phyloP scores from a whole-genome alignment of 1,140 invertebrate species.

The Trialeurodes vaporariorum region DNA sequence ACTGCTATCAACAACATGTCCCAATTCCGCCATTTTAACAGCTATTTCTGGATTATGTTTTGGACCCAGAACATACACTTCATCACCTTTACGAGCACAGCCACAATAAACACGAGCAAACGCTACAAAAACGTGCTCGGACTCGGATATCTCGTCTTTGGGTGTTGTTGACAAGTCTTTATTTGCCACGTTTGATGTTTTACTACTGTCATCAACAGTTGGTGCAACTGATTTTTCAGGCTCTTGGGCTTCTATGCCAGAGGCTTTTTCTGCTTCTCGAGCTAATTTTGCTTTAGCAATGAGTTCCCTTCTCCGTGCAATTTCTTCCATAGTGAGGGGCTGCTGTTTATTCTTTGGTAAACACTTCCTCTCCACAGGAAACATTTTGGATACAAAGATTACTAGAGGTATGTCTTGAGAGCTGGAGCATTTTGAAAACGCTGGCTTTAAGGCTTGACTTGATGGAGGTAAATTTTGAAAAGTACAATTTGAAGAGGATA shows the following conservation, averaged over 20 bases:
- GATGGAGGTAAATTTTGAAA: conserved; percentile 55
- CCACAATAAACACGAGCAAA: conserved; percentile 93
- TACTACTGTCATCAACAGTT: background rate
- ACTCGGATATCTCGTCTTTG: conserved; percentile 28
- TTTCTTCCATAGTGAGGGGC: conserved; percentile 60
- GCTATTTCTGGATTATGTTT: conserved; percentile 68
- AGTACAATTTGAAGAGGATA: conserved; percentile 52
- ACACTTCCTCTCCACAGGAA: conserved; percentile 55
- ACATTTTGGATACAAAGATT: conserved; percentile 93
- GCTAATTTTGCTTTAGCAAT: conserved; percentile 21
- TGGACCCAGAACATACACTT: conserved; percentile 70
- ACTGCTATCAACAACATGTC: conserved; percentile 36
- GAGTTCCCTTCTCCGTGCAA: conserved; percentile 51
- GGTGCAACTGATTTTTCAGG: background rate
- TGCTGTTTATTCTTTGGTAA: conserved; percentile 61
- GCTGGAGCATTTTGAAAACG: conserved; percentile 59
- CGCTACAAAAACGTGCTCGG: conserved; percentile 69
- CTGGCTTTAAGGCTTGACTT: conserved; percentile 59
- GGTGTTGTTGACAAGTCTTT: background rate
- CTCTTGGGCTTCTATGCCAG: conserved; percentile 2
- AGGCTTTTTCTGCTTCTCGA: conserved; percentile 1
- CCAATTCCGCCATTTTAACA: conserved; percentile 35
- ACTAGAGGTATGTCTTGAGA: conserved; percentile 58
- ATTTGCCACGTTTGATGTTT: background rate
- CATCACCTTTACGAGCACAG: conserved; percentile 59